Percentiles rank a stretch among this genome's conserved stretches.
phyloP scores from a whole-genome alignment of 64 coral and sea anemone genomes.

The Actinia equina region DNA sequence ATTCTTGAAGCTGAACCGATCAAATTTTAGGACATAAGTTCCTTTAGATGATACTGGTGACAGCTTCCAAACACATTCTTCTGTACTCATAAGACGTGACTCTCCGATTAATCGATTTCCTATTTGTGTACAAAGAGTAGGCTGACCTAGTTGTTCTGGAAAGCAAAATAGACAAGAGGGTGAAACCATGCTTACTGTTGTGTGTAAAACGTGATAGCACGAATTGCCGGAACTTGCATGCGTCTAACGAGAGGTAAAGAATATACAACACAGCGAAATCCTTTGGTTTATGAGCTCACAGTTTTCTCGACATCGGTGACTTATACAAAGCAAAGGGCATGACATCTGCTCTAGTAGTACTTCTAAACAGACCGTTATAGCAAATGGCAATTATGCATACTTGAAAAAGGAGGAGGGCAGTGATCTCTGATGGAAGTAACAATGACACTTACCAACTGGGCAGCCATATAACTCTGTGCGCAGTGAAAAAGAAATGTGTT shows the following conservation, averaged over 20 bases:
- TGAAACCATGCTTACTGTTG: background rate
- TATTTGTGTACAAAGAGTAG: constrained; percentile 28
- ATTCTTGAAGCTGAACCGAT: constrained; percentile 28
- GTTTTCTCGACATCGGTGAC: too few relatives aligned
- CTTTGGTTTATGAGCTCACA: too few relatives aligned
- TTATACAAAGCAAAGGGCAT: too few relatives aligned
- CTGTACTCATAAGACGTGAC: constrained; percentile 33
- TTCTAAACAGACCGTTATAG: too few relatives aligned
- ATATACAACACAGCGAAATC: too few relatives aligned
- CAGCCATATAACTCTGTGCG: constrained; percentile 65
- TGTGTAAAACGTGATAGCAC: background rate
- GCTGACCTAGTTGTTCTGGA: background rate
- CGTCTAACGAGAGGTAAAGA: too few relatives aligned
- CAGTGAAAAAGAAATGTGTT: constrained; percentile 51
- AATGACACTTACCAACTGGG: constrained; percentile 24
- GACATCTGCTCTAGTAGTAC: too few relatives aligned
- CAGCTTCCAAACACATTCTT: constrained; percentile 39
- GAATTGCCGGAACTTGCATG: too few relatives aligned
- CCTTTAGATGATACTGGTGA: constrained; percentile 22
- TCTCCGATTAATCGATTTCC: constrained; percentile 33
- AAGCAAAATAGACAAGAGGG: background rate
- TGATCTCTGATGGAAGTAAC: background rate
- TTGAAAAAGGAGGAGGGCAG: background rate
- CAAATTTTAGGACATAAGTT: constrained; percentile 34
- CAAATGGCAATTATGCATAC: too few relatives aligned